A percentile compares a stretch with the other conserved stretches of the same genome.
These are phyloP conservation scores for Argya squamiceps DNA, from an alignment of 2,797 vertebrate species.

Conservation along the genomic window DNA sequence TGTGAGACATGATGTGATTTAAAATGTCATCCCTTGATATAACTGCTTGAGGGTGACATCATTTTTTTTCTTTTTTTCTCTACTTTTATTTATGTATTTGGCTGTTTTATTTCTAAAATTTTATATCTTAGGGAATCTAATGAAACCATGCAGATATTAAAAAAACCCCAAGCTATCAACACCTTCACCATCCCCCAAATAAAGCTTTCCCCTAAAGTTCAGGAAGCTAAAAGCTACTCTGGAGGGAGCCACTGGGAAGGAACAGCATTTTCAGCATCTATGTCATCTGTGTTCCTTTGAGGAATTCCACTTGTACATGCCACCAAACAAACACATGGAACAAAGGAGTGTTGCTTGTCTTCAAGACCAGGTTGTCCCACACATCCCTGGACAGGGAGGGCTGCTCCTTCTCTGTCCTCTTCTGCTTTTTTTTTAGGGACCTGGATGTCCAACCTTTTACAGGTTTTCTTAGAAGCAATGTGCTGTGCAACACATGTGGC, in stretches of 20 bases:
- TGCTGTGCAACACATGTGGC: fast-evolving
- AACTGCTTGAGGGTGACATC: slow-evolving; percentile 78
- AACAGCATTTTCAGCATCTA: not conserved
- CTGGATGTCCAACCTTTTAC: fast-evolving
- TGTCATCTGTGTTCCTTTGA: not conserved
- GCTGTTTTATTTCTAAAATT: slow-evolving; percentile 63
- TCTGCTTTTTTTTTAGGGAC: not conserved
- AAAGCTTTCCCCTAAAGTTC: not conserved
- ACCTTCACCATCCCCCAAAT: fast-evolving
- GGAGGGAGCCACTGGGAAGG: not conserved
- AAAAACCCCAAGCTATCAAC: not conserved
- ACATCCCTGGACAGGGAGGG: not conserved
- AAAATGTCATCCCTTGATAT: slow-evolving; percentile 92
- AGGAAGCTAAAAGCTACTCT: not conserved
- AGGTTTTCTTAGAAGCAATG: not conserved
- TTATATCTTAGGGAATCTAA: slow-evolving; percentile 69
- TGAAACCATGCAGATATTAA: slow-evolving; percentile 52
- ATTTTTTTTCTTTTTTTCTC: slow-evolving; percentile 46
- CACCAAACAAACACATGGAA: not conserved
- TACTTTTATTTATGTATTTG: slow-evolving; percentile 55
- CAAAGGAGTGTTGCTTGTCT: not conserved
- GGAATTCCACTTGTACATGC: not conserved
- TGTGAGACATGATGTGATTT: slow-evolving; percentile 95
- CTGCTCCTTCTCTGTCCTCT: not conserved
- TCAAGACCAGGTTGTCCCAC: not conserved